Percentiles rank a stretch among this genome's conserved stretches.
Conservation (phyloP, 1,140 invertebrate species). For the Dinoponera quadriceps region DNA sequence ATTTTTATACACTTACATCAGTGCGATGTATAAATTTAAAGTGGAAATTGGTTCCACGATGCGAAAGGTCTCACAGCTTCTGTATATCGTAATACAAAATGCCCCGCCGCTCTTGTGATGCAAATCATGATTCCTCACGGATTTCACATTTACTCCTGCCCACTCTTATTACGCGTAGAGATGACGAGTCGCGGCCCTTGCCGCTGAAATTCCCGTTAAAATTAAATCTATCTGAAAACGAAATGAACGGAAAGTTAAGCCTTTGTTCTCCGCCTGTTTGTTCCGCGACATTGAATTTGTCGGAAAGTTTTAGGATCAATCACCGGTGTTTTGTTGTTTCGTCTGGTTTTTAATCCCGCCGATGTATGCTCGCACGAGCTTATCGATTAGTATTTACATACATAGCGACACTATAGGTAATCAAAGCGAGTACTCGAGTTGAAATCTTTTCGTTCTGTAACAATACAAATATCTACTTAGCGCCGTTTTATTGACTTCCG, state of each 20-base stretch:
- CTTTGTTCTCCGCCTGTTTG: not conserved
- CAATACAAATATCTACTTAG: too few species aligned
- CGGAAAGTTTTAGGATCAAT: too few species aligned
- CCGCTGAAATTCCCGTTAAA: not conserved
- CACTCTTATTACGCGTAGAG: not conserved
- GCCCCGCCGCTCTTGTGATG: slow-evolving; percentile 6
- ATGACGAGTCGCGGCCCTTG: not conserved
- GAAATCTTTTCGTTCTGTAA: too few species aligned
- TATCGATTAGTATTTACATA: too few species aligned
- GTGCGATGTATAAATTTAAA: slow-evolving; percentile 41
- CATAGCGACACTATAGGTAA: too few species aligned
- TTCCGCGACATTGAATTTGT: not conserved
- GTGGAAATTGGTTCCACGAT: slow-evolving; percentile 27
- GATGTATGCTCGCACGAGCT: too few species aligned
- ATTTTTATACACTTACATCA: slow-evolving; percentile 48
- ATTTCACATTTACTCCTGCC: slow-evolving; percentile 2
- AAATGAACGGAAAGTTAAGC: not conserved
- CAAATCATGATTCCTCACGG: slow-evolving; percentile 15
- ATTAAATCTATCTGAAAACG: not conserved
- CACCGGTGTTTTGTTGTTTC: too few species aligned
- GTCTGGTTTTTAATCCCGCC: too few species aligned
- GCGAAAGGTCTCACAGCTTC: slow-evolving; percentile 7
- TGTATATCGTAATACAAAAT: slow-evolving; percentile 34
- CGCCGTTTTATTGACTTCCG: too few species aligned
- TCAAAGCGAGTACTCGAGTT: too few species aligned